phyloP scores from a whole-genome alignment of 2,797 vertebrate species.

The Acanthornis magna region DNA sequence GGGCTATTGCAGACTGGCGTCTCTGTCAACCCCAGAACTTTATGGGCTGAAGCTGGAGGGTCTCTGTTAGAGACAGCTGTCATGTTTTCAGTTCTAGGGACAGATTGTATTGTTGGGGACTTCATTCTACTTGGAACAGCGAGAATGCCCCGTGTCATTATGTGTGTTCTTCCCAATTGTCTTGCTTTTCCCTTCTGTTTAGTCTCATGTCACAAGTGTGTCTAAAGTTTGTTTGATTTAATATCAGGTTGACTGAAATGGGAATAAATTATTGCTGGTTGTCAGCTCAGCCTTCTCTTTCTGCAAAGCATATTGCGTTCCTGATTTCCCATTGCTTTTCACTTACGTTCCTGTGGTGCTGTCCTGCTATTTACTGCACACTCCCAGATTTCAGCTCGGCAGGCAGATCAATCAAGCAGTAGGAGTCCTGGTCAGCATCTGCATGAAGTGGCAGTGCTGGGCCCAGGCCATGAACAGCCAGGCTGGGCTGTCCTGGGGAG shows the following conservation, averaged over 20 bases:
- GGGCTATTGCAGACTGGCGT: background rate
- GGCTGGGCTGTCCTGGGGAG: background rate
- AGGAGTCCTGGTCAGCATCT: background rate
- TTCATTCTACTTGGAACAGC: background rate
- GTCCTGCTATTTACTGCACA: background rate
- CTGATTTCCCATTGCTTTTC: background rate
- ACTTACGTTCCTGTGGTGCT: background rate
- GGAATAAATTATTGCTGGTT: background rate
- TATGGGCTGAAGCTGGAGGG: background rate
- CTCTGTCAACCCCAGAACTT: background rate
- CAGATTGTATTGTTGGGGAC: background rate
- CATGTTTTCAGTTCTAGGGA: background rate
- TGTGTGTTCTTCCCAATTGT: background rate
- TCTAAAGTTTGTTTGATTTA: background rate
- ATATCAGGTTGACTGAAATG: background rate
- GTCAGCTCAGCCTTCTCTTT: background rate
- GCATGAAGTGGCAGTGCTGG: background rate
- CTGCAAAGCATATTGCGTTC: background rate
- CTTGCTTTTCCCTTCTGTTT: background rate
- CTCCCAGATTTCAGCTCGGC: background rate
- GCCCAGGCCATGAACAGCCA: background rate
- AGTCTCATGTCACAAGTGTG: background rate
- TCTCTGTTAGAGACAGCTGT: background rate
- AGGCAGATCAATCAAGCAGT: background rate
- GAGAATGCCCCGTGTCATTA: background rate